phyloP scores from a whole-genome alignment of 1,140 invertebrate species.

The Rhagoletis pomonella region DNA sequence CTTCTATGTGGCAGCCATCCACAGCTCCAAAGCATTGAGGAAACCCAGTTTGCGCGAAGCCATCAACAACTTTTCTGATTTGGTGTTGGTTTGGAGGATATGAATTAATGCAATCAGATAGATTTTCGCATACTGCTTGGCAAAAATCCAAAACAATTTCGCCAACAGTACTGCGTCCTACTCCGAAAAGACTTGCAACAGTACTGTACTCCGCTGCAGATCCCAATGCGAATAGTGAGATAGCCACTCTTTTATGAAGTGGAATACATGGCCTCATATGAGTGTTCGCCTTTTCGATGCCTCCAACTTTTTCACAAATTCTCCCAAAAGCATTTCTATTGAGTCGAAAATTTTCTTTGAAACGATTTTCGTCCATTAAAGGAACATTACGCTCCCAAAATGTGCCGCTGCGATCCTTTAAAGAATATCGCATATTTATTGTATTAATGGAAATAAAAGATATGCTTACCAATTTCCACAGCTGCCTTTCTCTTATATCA shows the following conservation, averaged over 20 bases:
- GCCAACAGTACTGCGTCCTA: not conserved
- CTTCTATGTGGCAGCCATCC: not conserved
- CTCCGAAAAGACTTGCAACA: not conserved
- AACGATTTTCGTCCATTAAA: not conserved
- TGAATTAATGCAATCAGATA: not conserved
- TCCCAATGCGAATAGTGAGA: not conserved
- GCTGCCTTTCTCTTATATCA: no score
- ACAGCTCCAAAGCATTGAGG: not conserved
- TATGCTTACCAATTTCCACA: no score
- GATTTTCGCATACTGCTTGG: not conserved
- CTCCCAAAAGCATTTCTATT: not conserved
- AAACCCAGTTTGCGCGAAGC: not conserved
- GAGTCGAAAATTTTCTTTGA: not conserved
- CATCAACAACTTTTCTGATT: no score
- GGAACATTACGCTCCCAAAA: not conserved
- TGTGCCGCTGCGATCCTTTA: not conserved
- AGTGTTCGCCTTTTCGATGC: not conserved
- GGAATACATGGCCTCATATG: no score
- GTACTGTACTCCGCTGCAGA: not conserved
- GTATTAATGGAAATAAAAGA: no score
- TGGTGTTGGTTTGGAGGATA: not conserved
- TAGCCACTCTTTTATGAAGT: not conserved
- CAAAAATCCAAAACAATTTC: not conserved
- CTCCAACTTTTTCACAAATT: not conserved
- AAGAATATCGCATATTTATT: no score